A percentile compares a stretch with the other conserved stretches of the same genome.
These are phyloP conservation scores for Mustela nigripes DNA, from an alignment of 2,113 vertebrate species.

Conservation along the genomic window DNA sequence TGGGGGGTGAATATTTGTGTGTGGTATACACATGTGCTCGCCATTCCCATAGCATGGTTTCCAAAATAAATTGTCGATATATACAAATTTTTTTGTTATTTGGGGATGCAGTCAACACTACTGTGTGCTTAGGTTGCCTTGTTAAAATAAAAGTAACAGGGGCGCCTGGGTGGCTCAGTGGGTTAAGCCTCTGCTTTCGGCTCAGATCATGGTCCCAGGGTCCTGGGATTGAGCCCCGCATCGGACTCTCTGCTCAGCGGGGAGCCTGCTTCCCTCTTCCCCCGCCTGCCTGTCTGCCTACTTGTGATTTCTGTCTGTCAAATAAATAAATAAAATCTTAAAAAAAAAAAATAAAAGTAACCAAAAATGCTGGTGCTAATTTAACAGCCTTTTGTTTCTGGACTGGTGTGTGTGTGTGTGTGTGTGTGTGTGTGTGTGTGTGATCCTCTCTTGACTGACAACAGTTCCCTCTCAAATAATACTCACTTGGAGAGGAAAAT, in stretches of 20 bases:
- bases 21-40: rapidly evolving
- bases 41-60: background rate
- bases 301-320: too few relatives aligned
- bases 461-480: constrained; percentile 57
- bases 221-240: too few relatives aligned
- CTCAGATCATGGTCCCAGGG: too few relatives aligned
- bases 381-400: constrained; percentile 61
- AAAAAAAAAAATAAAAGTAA: constrained; percentile 29
- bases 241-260: too few relatives aligned
- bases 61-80: background rate
- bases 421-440: background rate
- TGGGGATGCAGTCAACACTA: background rate
- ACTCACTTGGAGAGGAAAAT: constrained; percentile 57
- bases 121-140: background rate
- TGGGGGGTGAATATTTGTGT: too few relatives aligned
- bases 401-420: background rate
- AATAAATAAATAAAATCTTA: too few relatives aligned
- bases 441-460: constrained; percentile 43
- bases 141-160: constrained; percentile 26
- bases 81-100: background rate
- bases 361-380: background rate
- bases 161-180: too few relatives aligned
- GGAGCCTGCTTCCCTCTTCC: too few relatives aligned
- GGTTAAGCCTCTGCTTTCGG: too few relatives aligned
- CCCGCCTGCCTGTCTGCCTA: too few relatives aligned